Base-by-base conservation (phyloP, 2,113 vertebrate genomes). In the Argyrosomus japonicus region DNA sequence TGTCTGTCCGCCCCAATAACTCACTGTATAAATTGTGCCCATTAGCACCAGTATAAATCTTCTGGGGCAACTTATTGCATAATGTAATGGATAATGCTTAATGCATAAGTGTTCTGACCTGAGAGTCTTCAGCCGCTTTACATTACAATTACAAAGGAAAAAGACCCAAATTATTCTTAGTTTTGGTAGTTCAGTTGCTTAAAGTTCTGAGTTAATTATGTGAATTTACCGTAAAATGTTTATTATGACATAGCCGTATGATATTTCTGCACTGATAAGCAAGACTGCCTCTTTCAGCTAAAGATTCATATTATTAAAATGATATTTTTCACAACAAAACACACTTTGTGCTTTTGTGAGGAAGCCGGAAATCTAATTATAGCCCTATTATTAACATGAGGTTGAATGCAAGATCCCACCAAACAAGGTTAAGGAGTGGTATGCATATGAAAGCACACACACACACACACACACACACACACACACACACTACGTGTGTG, bases 31-130 rank as follows among this genome's bases (percentile, higher is more conserved):
- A 58, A 54, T 80, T 71, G 10, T 57, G 3, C 3, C 23, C 72
- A 67, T 79, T 85, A 79, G 57, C 48, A 72, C 62, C 72, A 65
- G 23, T 11, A 69, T 70, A 79, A 60, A 89, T 76, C 68, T 75
- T 51, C 51, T 51, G 27, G 53, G 71, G 72, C 25, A 60, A 68
- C 29, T 67, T 29, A 79, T 63, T 62, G 84, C 62, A 73, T 75
- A 36, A 79, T 60, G 64, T 68, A 60, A 75, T 57, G 75, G 48
- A 43, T 29, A 40, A 60, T 76, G 67, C 36, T 56, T 80, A 64
- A 75, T 62, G 7, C 57, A 75, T 47, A 10, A 50, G 17, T 63
- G n/a, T 60, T 11, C 27, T 81, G 56, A 89, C 43, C 29, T 68
- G 14, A 76, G 12, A 78, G 1, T 76, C 32, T 73, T 40, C 19